A percentile compares a stretch with the other conserved stretches of the same genome.
Conservation (phyloP, 2,888 invertebrate genomes). For the Iphiclides podalirius region DNA sequence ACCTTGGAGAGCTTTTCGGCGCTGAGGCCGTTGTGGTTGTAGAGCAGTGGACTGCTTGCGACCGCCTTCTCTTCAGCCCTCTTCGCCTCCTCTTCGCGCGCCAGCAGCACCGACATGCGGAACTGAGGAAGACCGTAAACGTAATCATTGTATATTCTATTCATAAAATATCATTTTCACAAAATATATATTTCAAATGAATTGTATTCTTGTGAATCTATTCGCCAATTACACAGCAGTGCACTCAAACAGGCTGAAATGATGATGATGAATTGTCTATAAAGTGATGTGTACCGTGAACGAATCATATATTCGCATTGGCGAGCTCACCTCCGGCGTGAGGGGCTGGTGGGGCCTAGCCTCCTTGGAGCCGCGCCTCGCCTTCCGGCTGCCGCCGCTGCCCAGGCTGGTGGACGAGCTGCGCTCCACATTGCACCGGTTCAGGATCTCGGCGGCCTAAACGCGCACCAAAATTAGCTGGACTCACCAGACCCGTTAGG, state of each 20-base stretch:
- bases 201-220: no score
- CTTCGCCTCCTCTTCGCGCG: constrained; percentile 81
- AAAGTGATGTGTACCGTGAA: no score
- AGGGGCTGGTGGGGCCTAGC: constrained; percentile 48
- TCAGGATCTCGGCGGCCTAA: constrained; percentile 86
- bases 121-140: no score
- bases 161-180: no score
- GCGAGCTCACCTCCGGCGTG: constrained; percentile 81
- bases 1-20: constrained; percentile 43
- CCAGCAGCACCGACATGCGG: constrained; percentile 86
- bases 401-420: constrained; percentile 70
- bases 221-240: no score
- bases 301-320: no score
- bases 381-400: constrained; percentile 67
- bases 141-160: no score
- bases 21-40: constrained; percentile 44
- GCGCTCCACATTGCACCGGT: constrained; percentile 79
- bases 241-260: no score
- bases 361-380: constrained; percentile 46
- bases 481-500: no score
- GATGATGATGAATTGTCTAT: no score
- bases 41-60: constrained; percentile 60
- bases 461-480: no score
- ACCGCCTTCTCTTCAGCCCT: constrained; percentile 56
- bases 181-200: constrained; percentile 23